Conservation (phyloP, 2,888 invertebrate genomes). For the Parelbella ahira region DNA sequence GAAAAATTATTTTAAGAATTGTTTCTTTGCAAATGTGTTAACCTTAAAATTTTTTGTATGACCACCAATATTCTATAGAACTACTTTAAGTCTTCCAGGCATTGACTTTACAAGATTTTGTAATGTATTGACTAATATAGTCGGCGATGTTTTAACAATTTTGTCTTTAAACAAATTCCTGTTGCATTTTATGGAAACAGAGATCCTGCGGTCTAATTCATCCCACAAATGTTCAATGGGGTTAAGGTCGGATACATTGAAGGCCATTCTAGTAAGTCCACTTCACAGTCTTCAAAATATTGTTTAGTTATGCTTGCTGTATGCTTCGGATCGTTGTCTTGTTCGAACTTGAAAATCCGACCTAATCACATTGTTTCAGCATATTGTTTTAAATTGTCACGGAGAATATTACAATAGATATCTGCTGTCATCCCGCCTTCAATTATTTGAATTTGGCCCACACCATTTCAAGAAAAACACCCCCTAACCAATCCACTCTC, state of each 20-base stretch:
- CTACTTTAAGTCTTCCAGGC: background rate
- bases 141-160: background rate
- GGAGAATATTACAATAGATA: too few relatives aligned
- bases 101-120: background rate
- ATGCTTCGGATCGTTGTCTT: background rate
- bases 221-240: constrained; percentile 1
- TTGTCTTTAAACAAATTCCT: background rate
- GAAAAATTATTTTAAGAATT: background rate
- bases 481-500: background rate
- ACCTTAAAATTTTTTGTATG: constrained; percentile 1
- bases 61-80: background rate
- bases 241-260: constrained; percentile 1
- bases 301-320: background rate
- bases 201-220: constrained; percentile 1
- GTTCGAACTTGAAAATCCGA: background rate
- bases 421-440: too few relatives aligned
- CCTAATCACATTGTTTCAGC: constrained; percentile 1
- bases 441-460: too few relatives aligned
- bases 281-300: background rate
- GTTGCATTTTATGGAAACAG: background rate
- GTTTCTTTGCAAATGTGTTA: background rate
- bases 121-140: background rate
- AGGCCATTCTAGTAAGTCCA: background rate
- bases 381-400: constrained; percentile 1
- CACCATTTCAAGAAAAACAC: too few relatives aligned